A percentile compares a stretch with the other conserved stretches of the same genome.
These are phyloP conservation scores for Polypedilum pembai DNA, from an alignment of 1,140 invertebrate genomes.

Conservation along the genomic window DNA sequence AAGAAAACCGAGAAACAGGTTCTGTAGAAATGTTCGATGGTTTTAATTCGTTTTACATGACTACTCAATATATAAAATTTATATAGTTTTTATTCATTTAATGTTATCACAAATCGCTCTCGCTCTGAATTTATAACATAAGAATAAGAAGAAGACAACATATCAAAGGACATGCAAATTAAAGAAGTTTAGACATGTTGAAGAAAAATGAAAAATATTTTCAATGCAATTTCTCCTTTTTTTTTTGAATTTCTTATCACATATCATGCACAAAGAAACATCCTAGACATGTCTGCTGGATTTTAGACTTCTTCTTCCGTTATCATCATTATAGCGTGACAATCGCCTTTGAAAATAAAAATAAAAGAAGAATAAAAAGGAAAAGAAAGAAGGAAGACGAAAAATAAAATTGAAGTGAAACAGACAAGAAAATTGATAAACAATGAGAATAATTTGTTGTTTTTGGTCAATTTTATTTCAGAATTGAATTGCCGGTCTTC, in stretches of 20 bases:
- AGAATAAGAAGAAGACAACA: background rate
- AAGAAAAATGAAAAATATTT: background rate
- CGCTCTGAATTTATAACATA: background rate
- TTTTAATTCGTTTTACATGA: conserved; percentile 11
- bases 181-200: background rate
- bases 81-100: background rate
- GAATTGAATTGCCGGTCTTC: background rate
- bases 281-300: background rate
- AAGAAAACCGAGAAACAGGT: conserved; percentile 22
- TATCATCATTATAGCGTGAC: conserved; percentile 8
- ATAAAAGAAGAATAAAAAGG: background rate
- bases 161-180: too few species aligned
- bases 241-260: background rate
- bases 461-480: conserved; percentile 7
- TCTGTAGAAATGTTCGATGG: conserved; percentile 15
- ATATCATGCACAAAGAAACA: background rate
- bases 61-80: background rate
- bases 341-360: background rate
- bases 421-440: conserved; percentile 7
- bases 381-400: background rate
- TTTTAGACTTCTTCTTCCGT: background rate
- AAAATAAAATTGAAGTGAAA: background rate
- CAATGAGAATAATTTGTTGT: background rate
- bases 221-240: background rate
- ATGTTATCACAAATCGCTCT: background rate